Conservation (phyloP, 2,888 invertebrate genomes). For the Leptopilina myrica region DNA sequence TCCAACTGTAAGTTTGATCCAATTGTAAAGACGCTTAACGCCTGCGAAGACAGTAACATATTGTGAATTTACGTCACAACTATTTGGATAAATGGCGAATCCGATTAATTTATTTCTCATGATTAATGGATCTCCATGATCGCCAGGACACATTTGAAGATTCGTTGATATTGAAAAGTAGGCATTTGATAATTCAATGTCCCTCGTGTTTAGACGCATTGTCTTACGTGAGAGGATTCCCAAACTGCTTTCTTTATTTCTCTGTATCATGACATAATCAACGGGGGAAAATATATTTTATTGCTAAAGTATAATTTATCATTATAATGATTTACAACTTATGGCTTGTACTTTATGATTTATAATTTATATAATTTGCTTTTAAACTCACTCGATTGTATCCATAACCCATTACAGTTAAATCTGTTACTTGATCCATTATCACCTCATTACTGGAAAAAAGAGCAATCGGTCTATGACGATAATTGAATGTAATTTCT, state of each 20-base stretch:
- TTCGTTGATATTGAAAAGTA: neutral
- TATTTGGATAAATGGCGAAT: neutral
- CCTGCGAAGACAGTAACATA: neutral
- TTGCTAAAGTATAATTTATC: no score
- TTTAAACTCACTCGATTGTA: neutral
- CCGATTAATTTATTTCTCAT: neutral
- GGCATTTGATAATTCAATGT: neutral
- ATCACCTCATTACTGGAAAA: neutral
- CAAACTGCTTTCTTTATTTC: neutral
- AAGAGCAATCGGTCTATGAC: neutral
- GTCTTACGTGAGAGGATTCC: neutral
- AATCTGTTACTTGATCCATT: neutral
- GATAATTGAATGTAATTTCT: neutral
- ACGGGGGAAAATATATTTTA: neutral
- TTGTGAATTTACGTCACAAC: neutral
- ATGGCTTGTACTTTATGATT: no score
- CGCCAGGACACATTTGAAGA: neutral
- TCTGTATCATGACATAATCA: neutral
- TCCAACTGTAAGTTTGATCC: neutral
- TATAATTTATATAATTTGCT: neutral
- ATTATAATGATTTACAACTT: no score
- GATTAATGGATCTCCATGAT: neutral
- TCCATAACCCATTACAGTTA: neutral
- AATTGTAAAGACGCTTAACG: neutral
- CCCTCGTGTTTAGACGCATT: neutral